phyloP scores from a whole-genome alignment of 2,113 vertebrate species.

The Fulica atra region DNA sequence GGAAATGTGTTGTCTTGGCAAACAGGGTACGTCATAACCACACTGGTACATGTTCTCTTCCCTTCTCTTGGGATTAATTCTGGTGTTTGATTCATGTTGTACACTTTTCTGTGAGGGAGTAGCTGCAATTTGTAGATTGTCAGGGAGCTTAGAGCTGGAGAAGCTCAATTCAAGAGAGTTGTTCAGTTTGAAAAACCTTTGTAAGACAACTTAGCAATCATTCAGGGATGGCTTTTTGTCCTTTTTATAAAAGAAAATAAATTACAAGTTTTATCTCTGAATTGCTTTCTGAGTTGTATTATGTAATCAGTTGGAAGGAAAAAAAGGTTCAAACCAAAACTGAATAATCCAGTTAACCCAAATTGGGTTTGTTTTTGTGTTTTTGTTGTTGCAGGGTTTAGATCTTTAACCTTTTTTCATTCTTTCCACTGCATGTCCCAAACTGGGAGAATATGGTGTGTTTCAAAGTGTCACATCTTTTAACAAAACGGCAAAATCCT shows the following conservation, averaged over 20 bases:
- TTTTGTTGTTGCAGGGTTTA: neutral
- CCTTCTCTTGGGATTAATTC: neutral
- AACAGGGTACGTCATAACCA: neutral
- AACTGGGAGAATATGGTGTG: neutral
- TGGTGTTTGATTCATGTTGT: neutral
- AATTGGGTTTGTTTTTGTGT: neutral
- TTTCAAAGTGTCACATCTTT: neutral
- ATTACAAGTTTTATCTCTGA: neutral
- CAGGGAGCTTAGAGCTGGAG: neutral
- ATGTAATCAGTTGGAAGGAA: neutral
- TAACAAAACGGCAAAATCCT: neutral
- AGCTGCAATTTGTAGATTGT: neutral
- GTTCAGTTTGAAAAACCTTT: neutral
- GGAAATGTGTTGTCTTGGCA: neutral
- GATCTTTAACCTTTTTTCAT: neutral
- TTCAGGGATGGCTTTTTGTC: neutral
- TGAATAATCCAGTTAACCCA: neutral
- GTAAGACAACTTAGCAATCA: neutral
- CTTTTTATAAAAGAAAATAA: neutral
- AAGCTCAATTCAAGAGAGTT: neutral
- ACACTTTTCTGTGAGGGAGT: neutral
- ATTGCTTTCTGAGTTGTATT: neutral
- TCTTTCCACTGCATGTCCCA: neutral
- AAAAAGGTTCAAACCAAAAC: neutral
- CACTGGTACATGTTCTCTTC: neutral